A percentile compares a stretch with the other conserved stretches of the same genome.
phyloP scores from a whole-genome alignment of 2,888 invertebrate genomes.

The Plebejus argus region DNA sequence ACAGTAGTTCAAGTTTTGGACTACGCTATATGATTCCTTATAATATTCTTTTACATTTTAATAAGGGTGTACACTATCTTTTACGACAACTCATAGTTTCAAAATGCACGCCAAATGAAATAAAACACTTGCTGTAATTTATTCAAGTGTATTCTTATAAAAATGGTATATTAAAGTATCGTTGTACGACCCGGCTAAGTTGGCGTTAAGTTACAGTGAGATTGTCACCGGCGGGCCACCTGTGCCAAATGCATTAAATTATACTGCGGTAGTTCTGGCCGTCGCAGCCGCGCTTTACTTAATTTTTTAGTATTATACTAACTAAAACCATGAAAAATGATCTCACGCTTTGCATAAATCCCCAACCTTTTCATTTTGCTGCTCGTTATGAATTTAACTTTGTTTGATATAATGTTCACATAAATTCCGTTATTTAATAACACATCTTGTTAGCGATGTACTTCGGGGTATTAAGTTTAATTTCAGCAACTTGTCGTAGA shows the following conservation, averaged over 20 bases:
- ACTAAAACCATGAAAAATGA: slow-evolving; percentile 37
- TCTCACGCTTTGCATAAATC: slow-evolving; percentile 32
- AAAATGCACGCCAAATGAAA: neutral
- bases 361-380: slow-evolving; percentile 17
- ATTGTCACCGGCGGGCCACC: slow-evolving; percentile 29
- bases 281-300: slow-evolving; percentile 35
- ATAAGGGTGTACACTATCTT: neutral
- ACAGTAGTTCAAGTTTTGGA: no score
- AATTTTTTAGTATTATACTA: slow-evolving; percentile 38
- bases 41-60: no score
- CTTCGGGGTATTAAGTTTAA: neutral
- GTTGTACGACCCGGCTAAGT: slow-evolving; percentile 24
- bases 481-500: neutral
- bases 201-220: slow-evolving; percentile 30
- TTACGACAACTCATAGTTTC: neutral
- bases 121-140: neutral
- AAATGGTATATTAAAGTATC: slow-evolving; percentile 27
- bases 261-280: slow-evolving; percentile 22
- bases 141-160: neutral
- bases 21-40: no score
- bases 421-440: slow-evolving; percentile 13
- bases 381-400: slow-evolving; percentile 26
- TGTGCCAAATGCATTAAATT: slow-evolving; percentile 34
- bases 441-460: neutral
- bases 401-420: slow-evolving; percentile 4